Percentiles rank a stretch among this genome's conserved stretches.
These are phyloP conservation scores for Corythornis cristatus DNA, from an alignment of 2,113 vertebrate species.

Conservation along the genomic window DNA sequence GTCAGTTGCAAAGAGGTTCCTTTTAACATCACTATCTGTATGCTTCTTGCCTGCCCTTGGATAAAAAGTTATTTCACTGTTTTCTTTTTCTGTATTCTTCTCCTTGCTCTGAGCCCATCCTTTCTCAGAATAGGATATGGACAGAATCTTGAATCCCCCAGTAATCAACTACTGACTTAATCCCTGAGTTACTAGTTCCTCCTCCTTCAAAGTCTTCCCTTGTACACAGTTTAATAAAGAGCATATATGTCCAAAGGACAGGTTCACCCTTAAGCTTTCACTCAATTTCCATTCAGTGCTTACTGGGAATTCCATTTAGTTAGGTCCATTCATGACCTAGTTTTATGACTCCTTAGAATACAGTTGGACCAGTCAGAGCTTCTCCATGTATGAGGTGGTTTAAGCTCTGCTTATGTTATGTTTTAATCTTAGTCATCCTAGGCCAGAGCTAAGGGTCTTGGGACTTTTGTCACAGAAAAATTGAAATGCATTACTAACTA, in stretches of 20 bases:
- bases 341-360: neutral
- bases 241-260: neutral
- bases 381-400: neutral
- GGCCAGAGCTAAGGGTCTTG: neutral
- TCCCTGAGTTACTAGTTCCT: neutral
- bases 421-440: neutral
- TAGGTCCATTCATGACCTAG: neutral
- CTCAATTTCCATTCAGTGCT: neutral
- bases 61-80: neutral
- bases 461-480: neutral
- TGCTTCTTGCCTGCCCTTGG: neutral
- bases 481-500: neutral
- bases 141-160: neutral
- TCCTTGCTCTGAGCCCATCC: neutral
- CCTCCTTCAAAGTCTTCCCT: neutral
- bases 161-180: neutral
- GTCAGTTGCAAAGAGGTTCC: neutral
- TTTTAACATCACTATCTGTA: neutral
- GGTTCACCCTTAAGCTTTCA: neutral
- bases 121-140: neutral
- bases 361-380: neutral
- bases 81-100: neutral
- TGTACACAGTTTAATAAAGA: neutral
- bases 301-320: neutral
- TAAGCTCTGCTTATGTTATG: neutral